These are phyloP conservation scores for Bergia puertoricense DNA, from an alignment of 92 coral and sea anemone species.

Conservation along the genomic window DNA sequence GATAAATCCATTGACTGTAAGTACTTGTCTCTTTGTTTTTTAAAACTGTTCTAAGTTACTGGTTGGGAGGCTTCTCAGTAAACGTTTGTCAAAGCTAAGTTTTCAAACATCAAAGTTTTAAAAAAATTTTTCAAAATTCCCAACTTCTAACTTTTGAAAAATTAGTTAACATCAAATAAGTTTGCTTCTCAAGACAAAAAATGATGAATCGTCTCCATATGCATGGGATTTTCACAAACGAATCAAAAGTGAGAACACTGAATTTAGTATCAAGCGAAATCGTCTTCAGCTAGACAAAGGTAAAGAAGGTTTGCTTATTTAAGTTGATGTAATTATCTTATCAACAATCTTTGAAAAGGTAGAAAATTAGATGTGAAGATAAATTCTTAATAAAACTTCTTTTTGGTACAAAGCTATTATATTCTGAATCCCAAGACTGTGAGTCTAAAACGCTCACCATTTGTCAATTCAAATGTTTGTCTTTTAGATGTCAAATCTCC, in stretches of 20 bases:
- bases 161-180: no score
- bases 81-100: background rate
- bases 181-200: background rate
- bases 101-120: no score
- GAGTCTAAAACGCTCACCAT: background rate
- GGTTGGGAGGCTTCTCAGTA: background rate
- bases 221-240: no score
- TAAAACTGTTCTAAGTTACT: background rate
- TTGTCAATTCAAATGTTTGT: background rate
- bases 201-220: background rate
- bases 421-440: background rate
- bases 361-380: background rate
- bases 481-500: conserved; percentile 11
- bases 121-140: no score
- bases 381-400: no score
- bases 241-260: background rate
- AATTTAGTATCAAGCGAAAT: background rate
- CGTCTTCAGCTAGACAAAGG: background rate
- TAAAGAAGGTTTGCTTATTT: no score
- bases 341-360: background rate
- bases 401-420: background rate
- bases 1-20: conserved; percentile 7
- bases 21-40: background rate
- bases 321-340: no score
- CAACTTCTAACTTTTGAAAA: background rate